Percentiles rank a stretch among this genome's conserved stretches.
phyloP scores from a whole-genome alignment of 2,888 invertebrate genomes.

The Ophion ellenae region DNA sequence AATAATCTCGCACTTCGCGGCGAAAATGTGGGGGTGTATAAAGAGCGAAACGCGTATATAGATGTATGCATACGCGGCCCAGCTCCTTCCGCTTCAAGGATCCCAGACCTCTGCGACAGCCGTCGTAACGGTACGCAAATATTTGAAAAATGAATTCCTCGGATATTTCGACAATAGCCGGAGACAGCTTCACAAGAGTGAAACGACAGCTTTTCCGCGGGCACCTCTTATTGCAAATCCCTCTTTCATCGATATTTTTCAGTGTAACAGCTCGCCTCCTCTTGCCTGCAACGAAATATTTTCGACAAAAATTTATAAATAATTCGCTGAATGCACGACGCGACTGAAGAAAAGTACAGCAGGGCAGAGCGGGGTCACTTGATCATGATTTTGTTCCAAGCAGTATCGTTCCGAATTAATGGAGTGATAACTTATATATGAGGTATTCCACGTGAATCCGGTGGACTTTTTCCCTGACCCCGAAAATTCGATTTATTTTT shows the following conservation, averaged over 20 bases:
- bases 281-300: neutral
- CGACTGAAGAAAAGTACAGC: no score
- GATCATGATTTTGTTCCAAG: no score
- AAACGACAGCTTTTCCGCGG: neutral
- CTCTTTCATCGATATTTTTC: neutral
- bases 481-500: no score
- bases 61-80: neutral
- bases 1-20: conserved; percentile 28
- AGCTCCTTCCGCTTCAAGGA: neutral
- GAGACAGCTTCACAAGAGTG: conserved; percentile 9
- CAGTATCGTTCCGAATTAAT: no score
- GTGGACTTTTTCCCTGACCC: no score
- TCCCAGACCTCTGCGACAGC: conserved; percentile 34
- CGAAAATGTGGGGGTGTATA: neutral
- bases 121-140: conserved; percentile 27
- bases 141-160: conserved; percentile 50
- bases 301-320: neutral
- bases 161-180: conserved; percentile 48
- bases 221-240: no score
- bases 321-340: no score
- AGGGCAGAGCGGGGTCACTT: no score
- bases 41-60: neutral
- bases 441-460: no score
- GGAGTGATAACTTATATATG: no score
- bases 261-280: no score